Base-by-base conservation (phyloP, 1,140 invertebrate genomes). In the Hyles euphorbiae region DNA sequence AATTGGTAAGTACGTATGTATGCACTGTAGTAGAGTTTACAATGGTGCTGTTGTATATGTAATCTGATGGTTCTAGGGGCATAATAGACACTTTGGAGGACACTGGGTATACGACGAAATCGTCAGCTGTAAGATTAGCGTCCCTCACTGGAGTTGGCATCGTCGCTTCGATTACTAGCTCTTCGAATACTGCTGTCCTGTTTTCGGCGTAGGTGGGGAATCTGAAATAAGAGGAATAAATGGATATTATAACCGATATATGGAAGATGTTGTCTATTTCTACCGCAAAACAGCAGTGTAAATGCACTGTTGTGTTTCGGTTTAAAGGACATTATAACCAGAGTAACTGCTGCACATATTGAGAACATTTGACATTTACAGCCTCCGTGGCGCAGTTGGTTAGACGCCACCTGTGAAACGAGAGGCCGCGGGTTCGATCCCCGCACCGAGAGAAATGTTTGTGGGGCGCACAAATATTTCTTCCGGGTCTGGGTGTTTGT, bases 71-170 rank as follows among this genome's bases (percentile, higher is more conserved):
- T 46, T 78, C 66, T 6, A 90, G 63, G n/a, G 88, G 84, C 70
- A 86, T 74, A 9, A 85, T 80, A 6, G 68, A 58, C 0, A 74
- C 74, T n/a, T 73, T 66, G 9, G 84, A 51, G 22, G 87, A 73
- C 0, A 88, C 60, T 2, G 88, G 86, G 60, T 73, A 83, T 43
- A 81, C 81, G 0, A 70, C 62, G 0, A 74, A 72, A 43, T 84
- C 68, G 11, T 65, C 58, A 1, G 78, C 71, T 32, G 65, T n/a
- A 3, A 86, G 5, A 3, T 61, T 59, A 1, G 56, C n/a, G 5
- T 75, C 68, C 1, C 58, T 51, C 0, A 56, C 7, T 1, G 85
- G 78, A 9, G 67, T 76, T 0, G 78, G 78, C 1, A 87, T 63
- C 8, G 58, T 65, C 0, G 78, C 84, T 10, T 57, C 47, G 22